Base-by-base conservation (phyloP, 2,797 vertebrate genomes). In the Antennarius maculatus region DNA sequence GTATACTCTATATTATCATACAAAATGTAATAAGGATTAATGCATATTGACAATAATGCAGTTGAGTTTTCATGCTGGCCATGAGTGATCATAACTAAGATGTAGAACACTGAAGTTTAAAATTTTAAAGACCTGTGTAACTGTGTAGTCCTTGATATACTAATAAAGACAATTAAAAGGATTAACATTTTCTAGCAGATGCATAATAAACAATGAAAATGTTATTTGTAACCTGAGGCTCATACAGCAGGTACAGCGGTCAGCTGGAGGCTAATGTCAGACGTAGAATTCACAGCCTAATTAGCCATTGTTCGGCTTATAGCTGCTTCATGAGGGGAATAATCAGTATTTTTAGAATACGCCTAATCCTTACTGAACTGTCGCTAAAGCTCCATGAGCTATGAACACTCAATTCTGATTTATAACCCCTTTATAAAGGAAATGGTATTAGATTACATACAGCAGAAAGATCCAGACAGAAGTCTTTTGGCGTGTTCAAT, bases 101-200 rank as follows among this genome's bases (percentile, higher is more conserved):
- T 3, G 17, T 23, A 0, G 15, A 23, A 46, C 51, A 14, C 0
- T 3, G 8, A 16, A 23, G 6, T 43, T 1, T 12, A 14, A 9
- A 34, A 49, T 27, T 8, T 1, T 8, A 1, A 34, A 16, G 29
- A 42, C 6, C 23, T 1, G 1, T 57, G 10, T 31, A n/a, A 43
- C 12, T 47, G 27, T 31, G 41, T 23, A 17, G 12, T 39, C 5
- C 6, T 0, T 2, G 23, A 7, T 27, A 28, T 11, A 42, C 13
- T 42, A 9, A 28, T 34, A 61, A 45, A 5, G 27, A 13, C 17
- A 27, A 2, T 46, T 23, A 43, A 23, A 15, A 59, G 9, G 10
- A 55, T 16, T 17, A n/a, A 48, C 18, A 39, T 47, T 27, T 28
- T 69, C 6, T 6, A 60, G 29, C 37, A 16, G 61, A 61, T 65